Evolutionary conservation across 1,140 invertebrate genomes (phyloP), one percentile per base, ranked within the genome.

Genomic region (Callitettix versicolor): DNA sequence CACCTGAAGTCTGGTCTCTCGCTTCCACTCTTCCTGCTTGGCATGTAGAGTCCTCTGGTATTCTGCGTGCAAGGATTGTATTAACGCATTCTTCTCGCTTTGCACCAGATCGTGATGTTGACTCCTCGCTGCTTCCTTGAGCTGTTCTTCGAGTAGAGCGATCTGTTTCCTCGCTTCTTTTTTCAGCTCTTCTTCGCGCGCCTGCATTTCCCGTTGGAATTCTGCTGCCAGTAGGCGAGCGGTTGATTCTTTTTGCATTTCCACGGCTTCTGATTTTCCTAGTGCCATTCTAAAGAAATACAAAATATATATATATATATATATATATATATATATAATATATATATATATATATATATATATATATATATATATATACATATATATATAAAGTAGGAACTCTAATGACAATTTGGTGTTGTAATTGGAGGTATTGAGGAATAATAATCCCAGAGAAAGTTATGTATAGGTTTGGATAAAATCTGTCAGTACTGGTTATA

Each of bases 11-110:
- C 36, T 36, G 48, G 11, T 14, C 12, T 51, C 48, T 11, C 48
- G 22, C 14, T 20, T 14, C 48, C 48, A 51, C 7, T 51, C 33
- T 7, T 51, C 48, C 33, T 51, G 48, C 17, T 51, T 51, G 12
- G 34, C 30, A 30, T 51, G 30, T 3, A 51, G 48, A 18, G 17
- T 21, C 3, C 48, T 30, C n/a, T 51, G 48, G 48, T 36, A 51
- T n/a, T 51, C 30, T 17, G 48, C 48, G 48, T 51, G 48, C 34
- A 51, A 11, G 30, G 48, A 51, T n/a, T 51, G 48, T 17, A 51
- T 30, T 30, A 51, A 34, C 20, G 33, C 48, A 18, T 51, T 30
- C 30, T 20, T 21, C 17, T 51, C 48, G 15, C 48, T 20, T n/a
- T 21, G 30, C 7, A 30, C 4, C 12, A 18, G 3, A 2, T 3